A percentile compares a stretch with the other conserved stretches of the same genome.
Conservation (phyloP, 2,113 vertebrate species). For the Podocnemis expansa region DNA sequence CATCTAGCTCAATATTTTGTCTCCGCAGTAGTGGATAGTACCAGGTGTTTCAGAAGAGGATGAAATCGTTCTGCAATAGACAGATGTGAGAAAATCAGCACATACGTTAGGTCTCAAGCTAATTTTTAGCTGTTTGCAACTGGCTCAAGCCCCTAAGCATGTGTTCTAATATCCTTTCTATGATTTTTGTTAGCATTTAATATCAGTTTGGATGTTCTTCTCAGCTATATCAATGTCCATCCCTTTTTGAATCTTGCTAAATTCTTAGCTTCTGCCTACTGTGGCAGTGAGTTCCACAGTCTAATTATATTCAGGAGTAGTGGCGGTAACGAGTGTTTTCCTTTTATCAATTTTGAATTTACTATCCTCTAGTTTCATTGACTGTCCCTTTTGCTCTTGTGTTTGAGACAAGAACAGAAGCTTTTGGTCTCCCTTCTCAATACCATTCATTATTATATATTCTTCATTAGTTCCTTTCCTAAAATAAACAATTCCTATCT, state of each 20-base stretch:
- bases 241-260: not conserved
- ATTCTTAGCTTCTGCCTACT: not conserved
- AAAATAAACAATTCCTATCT: too few relatives aligned
- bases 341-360: not conserved
- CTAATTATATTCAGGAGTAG: too few relatives aligned
- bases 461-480: not conserved
- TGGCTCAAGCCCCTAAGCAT: not conserved
- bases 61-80: not conserved
- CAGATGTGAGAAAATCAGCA: not conserved
- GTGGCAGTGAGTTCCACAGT: not conserved
- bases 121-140: not conserved
- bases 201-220: not conserved
- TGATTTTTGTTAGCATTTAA: not conserved
- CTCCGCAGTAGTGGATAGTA: not conserved
- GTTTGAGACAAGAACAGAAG: not conserved
- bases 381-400: not conserved
- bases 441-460: not conserved
- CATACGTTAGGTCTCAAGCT: not conserved
- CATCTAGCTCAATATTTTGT: not conserved
- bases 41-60: not conserved
- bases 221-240: not conserved
- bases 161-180: not conserved
- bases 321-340: not conserved
- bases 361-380: not conserved
- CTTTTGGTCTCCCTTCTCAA: not conserved